Evolutionary conservation across 2,113 vertebrate genomes (phyloP), one percentile per base, ranked within the genome.

Genomic region (Oncorhynchus gorbuscha): DNA sequence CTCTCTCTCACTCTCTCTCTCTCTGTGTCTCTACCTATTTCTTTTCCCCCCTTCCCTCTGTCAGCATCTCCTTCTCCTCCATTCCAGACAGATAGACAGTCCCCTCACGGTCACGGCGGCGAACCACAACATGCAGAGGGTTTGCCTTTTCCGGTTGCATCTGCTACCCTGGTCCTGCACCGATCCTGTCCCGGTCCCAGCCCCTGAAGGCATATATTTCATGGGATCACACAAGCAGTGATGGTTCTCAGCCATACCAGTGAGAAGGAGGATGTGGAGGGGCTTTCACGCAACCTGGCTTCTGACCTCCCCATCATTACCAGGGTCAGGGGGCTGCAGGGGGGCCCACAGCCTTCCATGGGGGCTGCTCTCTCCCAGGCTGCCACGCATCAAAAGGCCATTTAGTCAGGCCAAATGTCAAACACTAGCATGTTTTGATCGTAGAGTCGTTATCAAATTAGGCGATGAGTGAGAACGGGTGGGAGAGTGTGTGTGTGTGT

Each of bases 271-370:
- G 78, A 74, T 85, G 86, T 80, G 76, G 28, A 55, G 16, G 69
- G 75, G 81, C 76, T 85, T 84, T 86, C 88, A 79, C 86, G 88
- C 84, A 90, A 67, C 79, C 88, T 90, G 89, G 87, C 88, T 89
- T 85, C 86, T 92, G 91, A 93, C 91, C 92, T 91, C 83, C 49
- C 24, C 78, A 48, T 87, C 89, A 93, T 93, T 93, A 94, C 71
- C 5, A 49, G 80, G 59, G 59, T 75, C 79, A 78, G 39, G 32
- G 73, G 24, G 59, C 8, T 13, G 32, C 3, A 9, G 55, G 55
- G 28, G 55, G 45, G 24, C 12, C 3, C 3, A 35, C 30, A 20
- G 32, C 30, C 66, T 32, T 13, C 22, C 9, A 5, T n/a, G 69
- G 12, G 22, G 51, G 51, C 4, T 11, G 9, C 9, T 68, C 35